Evolutionary conservation across 2,888 invertebrate species (phyloP).

Genomic region (Ecliptopera silaceata): DNA sequence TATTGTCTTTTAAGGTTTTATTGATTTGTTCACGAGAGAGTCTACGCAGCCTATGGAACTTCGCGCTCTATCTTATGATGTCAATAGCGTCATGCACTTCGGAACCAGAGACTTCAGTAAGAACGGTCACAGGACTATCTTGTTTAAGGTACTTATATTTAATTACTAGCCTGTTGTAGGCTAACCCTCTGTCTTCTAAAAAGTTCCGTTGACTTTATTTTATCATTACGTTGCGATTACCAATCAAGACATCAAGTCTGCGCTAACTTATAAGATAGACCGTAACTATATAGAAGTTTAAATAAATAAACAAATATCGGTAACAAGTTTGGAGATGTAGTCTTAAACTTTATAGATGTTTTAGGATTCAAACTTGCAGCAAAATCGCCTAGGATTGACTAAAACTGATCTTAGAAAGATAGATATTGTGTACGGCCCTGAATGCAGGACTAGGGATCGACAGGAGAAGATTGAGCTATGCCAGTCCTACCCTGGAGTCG

Average conservation of each 20-base stretch:
- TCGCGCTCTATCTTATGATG: conserved; percentile 55
- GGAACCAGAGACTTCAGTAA: conserved; percentile 63
- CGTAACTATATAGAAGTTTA: no score
- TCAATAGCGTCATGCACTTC: conserved; percentile 69
- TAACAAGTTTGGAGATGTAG: no score
- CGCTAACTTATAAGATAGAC: no score
- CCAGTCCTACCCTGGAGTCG: conserved; percentile 60
- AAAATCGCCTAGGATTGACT: conserved; percentile 53
- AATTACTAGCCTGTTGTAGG: background rate
- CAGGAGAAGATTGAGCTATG: conserved; percentile 66
- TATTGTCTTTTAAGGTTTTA: conserved; percentile 37
- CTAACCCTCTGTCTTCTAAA: background rate
- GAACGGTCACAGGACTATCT: conserved; percentile 68
- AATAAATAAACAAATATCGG: no score
- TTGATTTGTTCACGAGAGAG: conserved; percentile 59
- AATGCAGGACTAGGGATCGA: conserved; percentile 62
- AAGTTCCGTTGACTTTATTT: no score
- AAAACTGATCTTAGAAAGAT: conserved; percentile 60
- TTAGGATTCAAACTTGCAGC: conserved; percentile 51
- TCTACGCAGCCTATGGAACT: conserved; percentile 45
- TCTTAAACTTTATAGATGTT: conserved; percentile 19
- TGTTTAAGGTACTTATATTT: conserved; percentile 56
- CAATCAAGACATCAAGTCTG: no score
- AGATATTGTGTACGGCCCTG: conserved; percentile 60
- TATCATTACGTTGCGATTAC: no score